Percentiles rank a stretch among this genome's conserved stretches.
These are phyloP conservation scores for Rhopalosiphum nymphaeae DNA, from an alignment of 2,888 invertebrate genomes.

Conservation along the genomic window DNA sequence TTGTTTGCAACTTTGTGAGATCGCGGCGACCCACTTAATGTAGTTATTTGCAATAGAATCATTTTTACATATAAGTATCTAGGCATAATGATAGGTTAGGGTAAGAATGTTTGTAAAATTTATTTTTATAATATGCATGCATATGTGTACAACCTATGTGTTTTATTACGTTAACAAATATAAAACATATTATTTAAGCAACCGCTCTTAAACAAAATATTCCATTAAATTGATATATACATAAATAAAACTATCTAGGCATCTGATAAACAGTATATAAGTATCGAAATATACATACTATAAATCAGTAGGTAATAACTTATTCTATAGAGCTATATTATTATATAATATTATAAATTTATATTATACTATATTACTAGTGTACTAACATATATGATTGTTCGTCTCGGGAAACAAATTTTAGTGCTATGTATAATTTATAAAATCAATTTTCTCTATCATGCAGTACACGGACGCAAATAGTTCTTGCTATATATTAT, in stretches of 20 bases:
- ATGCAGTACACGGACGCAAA: background rate
- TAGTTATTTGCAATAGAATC: background rate
- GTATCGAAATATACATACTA: background rate
- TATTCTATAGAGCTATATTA: background rate
- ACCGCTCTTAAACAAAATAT: background rate
- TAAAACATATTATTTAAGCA: background rate
- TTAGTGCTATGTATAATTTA: background rate
- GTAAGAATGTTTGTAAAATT: conserved; percentile 19
- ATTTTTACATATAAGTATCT: background rate
- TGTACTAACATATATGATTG: background rate
- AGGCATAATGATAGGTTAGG: background rate
- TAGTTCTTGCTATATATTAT: background rate
- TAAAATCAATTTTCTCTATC: background rate
- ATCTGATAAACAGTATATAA: background rate
- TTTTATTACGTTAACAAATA: background rate
- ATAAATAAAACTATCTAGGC: background rate
- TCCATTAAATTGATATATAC: background rate
- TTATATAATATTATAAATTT: background rate
- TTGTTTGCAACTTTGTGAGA: background rate
- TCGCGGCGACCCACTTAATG: background rate
- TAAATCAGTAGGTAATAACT: background rate
- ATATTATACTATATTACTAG: background rate
- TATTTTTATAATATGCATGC: background rate
- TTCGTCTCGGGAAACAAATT: background rate
- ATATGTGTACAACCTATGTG: background rate